Base-by-base conservation (phyloP, 2,113 vertebrate genomes). In the Chaetorhynchus papuensis region DNA sequence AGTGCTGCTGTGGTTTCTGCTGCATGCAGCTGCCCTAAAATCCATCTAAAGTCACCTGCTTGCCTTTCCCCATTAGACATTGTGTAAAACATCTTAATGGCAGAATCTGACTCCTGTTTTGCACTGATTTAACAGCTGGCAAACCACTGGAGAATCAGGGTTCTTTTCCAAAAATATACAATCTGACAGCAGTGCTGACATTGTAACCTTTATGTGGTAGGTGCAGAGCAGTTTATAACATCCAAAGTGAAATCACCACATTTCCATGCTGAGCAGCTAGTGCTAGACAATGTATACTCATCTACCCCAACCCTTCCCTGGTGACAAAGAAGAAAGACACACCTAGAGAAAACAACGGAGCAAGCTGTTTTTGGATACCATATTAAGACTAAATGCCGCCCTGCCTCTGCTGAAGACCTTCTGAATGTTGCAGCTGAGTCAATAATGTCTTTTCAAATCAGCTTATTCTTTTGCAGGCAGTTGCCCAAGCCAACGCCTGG, bases 361-460 rank as follows among this genome's bases (percentile, higher is more conserved):
- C 45, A 90, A 80, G 63, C 35, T 83, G 63, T 0, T 85, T 93
- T 91, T 87, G 90, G 78, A 77, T 63, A 83, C 21, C 17, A 19
- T 35, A 54, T 82, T 88, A 80, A 69, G 39, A 49, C 50, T 80
- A 66, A 88, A 63, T 54, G 71, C 30, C 1, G 1, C 66, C 28
- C 42, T 47, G 27, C 22, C 24, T 91, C 68, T 64, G 54, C 37
- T 66, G 84, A 90, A 93, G 78, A 95, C 27, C n/a, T 91, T 71
- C 61, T 69, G 63, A 94, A 59, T 10, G 4, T 42, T 94, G 70
- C 93, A 93, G 63, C 84, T 90, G 82, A 91, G 93, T 91, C 90
- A 94, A 70, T 63, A 91, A 63, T 15, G 27, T 33, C 39, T 83
- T 94, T 85, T 90, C 54, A 86, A 47, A 85, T 70, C 1, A 2